Base-by-base conservation (phyloP, 2,888 invertebrate species). In the Cosmia pyralina region DNA sequence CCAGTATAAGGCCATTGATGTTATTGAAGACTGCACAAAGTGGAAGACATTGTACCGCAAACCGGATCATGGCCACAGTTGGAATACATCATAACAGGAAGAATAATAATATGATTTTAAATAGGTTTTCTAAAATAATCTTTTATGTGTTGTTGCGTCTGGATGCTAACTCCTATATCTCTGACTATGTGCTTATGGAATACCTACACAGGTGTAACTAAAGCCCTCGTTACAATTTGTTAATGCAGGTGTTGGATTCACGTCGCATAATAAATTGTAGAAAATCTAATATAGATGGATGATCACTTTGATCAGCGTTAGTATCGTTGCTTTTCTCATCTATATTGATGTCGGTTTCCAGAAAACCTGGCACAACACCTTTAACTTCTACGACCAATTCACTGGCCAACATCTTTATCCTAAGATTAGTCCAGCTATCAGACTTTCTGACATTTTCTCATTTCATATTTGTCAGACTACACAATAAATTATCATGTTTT, bases 21-120 rank as follows among this genome's bases (percentile, higher is more conserved):
- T 70, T 66, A 63, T 41, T n/a, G 11, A 70, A 67, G 28, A 52
- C 28, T 77, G 28, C 64, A 67, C 17, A 38, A 77, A 72, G 10
- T 57, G 41, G 58, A 57, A 53, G 57, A 57, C 15, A 5, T 60
- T 34, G 19, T 57, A 22, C 19, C 60, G 22, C 13, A 57, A 77
- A 79, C 41, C 55, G 22, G 82, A 77, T 72, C 72, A 82, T 19
- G 72, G 79, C 28, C 72, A 77, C 79, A 82, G 78, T 57, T 77
- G 79, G 64, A 22, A 72, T 66, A 53, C n/a, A 63, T 81, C 70
- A 71, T 73, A 68, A 57, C 63, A 68, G 60, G 69, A 78, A 48
- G 58, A 62, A 68, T 17, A 28, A 68, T 17, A 28, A 2, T 28
- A 28, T 48, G 50, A 67, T 59, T 77, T 59, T 41, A 66, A 77